Evolutionary conservation across 1,140 invertebrate genomes (phyloP), one percentile per base, ranked within the genome.

Genomic region (Ceratina japonica): DNA sequence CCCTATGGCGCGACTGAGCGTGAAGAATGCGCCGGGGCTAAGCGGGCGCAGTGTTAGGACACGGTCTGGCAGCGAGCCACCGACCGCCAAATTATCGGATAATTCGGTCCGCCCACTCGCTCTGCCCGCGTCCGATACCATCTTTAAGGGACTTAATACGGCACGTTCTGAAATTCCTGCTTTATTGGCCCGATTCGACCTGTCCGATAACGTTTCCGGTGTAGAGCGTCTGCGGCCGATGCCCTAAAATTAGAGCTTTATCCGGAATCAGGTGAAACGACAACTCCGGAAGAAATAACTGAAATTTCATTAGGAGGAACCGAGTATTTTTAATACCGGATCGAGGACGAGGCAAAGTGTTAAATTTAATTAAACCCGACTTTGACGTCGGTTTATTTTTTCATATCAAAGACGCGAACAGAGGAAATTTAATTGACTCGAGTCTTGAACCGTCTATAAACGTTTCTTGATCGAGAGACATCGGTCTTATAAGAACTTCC

Each of bases 11-110:
- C 68, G 24, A 24, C 3, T 20, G 44, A 49, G 75, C 18, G 58
- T 1, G 27, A 71, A 54, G 59, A 24, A 71, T 16, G 22, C 24
- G 75, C 10, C 18, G n/a, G 2, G 16, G n/a, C 22, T 54, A 54
- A n/a, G 27, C 20, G 5, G n/a, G 56, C 20, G 37, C 31, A 44
- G 37, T 44, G 37, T 44, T 44, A 44, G 73, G 54, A 66, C 27
- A 74, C 73, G 72, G 69, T 79, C 80, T 84, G 82, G 76, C 82
- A 79, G 65, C 58, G 80, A 79, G 82, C 82, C 82, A 78, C 49
- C 61, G 62, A 18, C 82, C 82, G 82, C 75, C 82, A 82, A 81
- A 84, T 84, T 84, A 84, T 75, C 49, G 61, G 80, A 84, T 84
- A 79, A 84, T 82, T 81, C 75, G 75, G 80, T 7, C 77, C 80